Conservation (phyloP, 2,888 invertebrate genomes). For the Cataglyphis livida region DNA sequence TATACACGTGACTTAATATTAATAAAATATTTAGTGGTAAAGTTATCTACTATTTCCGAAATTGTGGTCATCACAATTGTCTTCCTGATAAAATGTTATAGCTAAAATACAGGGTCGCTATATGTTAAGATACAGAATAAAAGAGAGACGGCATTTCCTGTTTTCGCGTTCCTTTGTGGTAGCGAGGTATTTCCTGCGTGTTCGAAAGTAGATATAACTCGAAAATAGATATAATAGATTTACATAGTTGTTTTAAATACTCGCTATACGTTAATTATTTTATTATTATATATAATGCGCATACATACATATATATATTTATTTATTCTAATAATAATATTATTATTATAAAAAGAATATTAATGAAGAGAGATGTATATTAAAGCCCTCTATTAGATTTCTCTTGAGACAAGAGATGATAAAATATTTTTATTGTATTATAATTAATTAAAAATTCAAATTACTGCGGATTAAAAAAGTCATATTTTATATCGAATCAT, state of each 20-base stretch:
- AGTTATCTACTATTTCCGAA: neutral
- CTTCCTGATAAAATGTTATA: constrained; percentile 19
- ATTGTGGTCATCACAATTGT: constrained; percentile 25
- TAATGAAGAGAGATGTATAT: neutral
- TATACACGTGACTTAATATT: neutral
- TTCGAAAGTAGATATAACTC: constrained; percentile 32
- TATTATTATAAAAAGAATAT: neutral
- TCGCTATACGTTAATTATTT: neutral
- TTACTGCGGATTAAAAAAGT: neutral
- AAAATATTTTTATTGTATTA: neutral
- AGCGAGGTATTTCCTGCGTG: constrained; percentile 58
- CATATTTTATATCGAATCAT: neutral
- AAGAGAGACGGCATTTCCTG: constrained; percentile 63
- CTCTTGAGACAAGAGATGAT: neutral
- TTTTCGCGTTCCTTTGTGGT: constrained; percentile 60
- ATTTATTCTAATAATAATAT: neutral
- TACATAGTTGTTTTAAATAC: neutral
- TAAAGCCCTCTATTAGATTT: neutral
- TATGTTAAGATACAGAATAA: constrained; percentile 41
- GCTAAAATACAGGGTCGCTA: constrained; percentile 9
- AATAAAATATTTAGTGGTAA: neutral
- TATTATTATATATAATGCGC: neutral
- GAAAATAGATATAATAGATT: constrained; percentile 27
- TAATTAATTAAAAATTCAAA: neutral
- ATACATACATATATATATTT: neutral